phyloP scores from a whole-genome alignment of 2,113 vertebrate genomes.

The Camelus dromedarius region DNA sequence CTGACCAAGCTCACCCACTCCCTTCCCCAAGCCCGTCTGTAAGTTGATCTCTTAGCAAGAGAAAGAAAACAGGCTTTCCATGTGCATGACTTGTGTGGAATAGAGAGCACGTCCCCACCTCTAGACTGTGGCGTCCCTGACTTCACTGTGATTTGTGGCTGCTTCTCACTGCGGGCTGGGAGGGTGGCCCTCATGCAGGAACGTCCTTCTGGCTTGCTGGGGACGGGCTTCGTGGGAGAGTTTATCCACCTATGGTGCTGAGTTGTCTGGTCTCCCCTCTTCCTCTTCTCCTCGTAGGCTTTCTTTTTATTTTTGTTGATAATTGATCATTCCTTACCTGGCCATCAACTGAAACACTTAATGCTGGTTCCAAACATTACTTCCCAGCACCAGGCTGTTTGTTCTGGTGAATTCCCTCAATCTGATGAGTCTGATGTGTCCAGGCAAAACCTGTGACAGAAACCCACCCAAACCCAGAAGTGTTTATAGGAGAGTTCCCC shows the following conservation, averaged over 20 bases:
- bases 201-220: background rate
- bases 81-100: background rate
- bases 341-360: background rate
- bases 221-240: background rate
- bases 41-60: conserved; percentile 3
- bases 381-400: conserved; percentile 17
- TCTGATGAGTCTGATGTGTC: conserved; percentile 71
- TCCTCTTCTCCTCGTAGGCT: background rate
- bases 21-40: background rate
- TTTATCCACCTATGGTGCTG: background rate
- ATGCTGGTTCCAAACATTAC: conserved; percentile 28
- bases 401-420: conserved; percentile 60
- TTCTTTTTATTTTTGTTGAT: background rate
- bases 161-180: background rate
- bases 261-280: background rate
- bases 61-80: background rate
- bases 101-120: background rate
- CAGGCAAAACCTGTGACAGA: conserved; percentile 69
- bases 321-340: conserved; percentile 27
- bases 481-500: conserved; percentile 68
- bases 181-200: background rate
- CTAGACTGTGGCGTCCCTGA: background rate
- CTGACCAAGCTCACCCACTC: background rate
- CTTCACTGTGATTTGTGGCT: background rate
- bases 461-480: conserved; percentile 41